phyloP scores from a whole-genome alignment of 2,888 invertebrate genomes.

The Osedax fenrisi region DNA sequence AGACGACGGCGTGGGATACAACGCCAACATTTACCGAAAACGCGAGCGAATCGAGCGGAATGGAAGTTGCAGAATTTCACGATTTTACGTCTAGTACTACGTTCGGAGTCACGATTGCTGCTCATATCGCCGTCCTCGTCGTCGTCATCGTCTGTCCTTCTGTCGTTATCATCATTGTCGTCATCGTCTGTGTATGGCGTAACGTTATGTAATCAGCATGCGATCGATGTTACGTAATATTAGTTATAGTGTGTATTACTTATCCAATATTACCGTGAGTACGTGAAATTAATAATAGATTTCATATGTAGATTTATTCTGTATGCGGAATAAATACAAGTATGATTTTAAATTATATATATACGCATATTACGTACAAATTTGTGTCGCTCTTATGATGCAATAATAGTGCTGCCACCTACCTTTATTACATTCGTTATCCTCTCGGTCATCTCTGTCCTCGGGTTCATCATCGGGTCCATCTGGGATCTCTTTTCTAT shows the following conservation, averaged over 20 bases:
- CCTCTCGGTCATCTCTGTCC: background rate
- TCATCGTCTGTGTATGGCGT: background rate
- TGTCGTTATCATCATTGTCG: constrained; percentile 40
- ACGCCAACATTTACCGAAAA: background rate
- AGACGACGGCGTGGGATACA: background rate
- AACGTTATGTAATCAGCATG: too few species aligned
- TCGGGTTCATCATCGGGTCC: background rate
- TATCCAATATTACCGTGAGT: too few species aligned
- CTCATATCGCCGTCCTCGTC: background rate
- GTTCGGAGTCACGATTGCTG: background rate
- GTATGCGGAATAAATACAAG: too few species aligned
- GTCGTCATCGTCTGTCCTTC: background rate
- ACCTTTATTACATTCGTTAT: background rate
- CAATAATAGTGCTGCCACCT: too few species aligned
- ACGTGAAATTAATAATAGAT: too few species aligned
- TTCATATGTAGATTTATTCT: too few species aligned
- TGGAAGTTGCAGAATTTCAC: background rate
- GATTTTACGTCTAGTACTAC: background rate
- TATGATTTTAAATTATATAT: too few species aligned
- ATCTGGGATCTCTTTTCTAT: background rate
- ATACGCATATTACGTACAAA: too few species aligned
- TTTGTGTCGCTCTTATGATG: too few species aligned
- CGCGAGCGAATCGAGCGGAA: background rate
- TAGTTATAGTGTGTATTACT: too few species aligned
- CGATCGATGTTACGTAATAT: too few species aligned